phyloP scores from a whole-genome alignment of 2,113 vertebrate species.

The Leiothrix lutea region DNA sequence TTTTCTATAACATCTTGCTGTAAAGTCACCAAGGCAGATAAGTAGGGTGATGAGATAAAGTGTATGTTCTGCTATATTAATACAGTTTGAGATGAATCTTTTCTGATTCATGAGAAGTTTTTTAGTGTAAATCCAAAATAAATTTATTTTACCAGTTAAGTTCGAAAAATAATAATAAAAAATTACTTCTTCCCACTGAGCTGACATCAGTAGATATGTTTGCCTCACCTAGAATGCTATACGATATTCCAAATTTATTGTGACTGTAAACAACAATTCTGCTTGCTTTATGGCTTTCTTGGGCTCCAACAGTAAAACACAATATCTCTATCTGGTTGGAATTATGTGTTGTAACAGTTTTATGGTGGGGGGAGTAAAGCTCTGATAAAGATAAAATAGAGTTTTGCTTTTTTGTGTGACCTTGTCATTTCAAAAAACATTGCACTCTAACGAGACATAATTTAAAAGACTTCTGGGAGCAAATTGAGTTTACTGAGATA shows the following conservation, averaged over 20 bases:
- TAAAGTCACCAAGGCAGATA: neutral
- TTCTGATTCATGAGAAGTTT: neutral
- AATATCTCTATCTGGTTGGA: slow-evolving; percentile 42
- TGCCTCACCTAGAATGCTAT: slow-evolving; percentile 1
- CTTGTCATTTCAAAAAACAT: slow-evolving; percentile 73
- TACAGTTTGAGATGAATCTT: neutral
- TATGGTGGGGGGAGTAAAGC: slow-evolving; percentile 29
- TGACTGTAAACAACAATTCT: slow-evolving; percentile 60
- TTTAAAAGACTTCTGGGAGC: slow-evolving; percentile 72
- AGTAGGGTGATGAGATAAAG: neutral
- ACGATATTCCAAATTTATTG: slow-evolving; percentile 47
- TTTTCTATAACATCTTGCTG: neutral
- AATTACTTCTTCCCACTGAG: neutral
- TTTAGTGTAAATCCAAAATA: neutral
- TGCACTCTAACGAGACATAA: slow-evolving; percentile 69
- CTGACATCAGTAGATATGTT: neutral
- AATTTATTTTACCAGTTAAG: neutral
- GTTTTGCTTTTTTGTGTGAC: slow-evolving; percentile 67
- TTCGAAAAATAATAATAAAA: neutral
- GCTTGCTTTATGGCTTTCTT: slow-evolving; percentile 45
- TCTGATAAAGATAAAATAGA: slow-evolving; percentile 68
- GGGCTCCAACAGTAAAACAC: slow-evolving; percentile 28
- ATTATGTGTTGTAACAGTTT: slow-evolving; percentile 61
- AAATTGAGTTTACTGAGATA: slow-evolving; percentile 75
- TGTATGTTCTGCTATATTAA: neutral